Conservation (phyloP, 1,140 invertebrate genomes). For the Aricia agestis region DNA sequence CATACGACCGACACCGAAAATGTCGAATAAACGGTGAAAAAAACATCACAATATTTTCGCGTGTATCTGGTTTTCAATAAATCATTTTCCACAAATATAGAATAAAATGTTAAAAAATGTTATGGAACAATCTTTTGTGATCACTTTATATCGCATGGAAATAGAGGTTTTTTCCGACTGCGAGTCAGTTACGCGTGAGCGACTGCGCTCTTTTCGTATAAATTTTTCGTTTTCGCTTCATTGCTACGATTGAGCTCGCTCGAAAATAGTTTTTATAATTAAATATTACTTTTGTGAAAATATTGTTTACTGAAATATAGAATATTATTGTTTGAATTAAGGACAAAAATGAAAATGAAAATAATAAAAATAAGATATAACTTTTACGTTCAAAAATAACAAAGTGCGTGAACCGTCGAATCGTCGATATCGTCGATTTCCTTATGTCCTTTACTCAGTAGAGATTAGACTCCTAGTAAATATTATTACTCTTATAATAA, state of each 20-base stretch:
- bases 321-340: no score
- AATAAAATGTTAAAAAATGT: slow-evolving; percentile 4
- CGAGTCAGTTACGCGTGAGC: slow-evolving; percentile 56
- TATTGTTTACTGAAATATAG: no score
- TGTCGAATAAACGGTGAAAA: not conserved
- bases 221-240: slow-evolving; percentile 42
- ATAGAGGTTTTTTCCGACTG: slow-evolving; percentile 46
- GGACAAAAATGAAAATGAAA: no score
- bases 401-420: no score
- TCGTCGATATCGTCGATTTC: no score
- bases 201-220: slow-evolving; percentile 33
- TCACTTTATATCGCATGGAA: slow-evolving; percentile 5
- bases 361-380: no score
- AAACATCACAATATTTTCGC: not conserved
- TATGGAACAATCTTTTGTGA: slow-evolving; percentile 6
- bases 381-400: no score
- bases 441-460: no score
- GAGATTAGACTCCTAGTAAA: no score
- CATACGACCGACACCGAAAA: not conserved
- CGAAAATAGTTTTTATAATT: slow-evolving; percentile 31
- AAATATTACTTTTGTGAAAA: not conserved
- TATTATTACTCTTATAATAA: no score
- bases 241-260: slow-evolving; percentile 46
- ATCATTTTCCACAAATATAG: slow-evolving; percentile 1
- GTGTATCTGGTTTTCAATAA: not conserved